Evolutionary conservation across 2,797 vertebrate species (phyloP), one percentile per base, ranked within the genome.

Genomic region (Hemitrygon akajei): DNA sequence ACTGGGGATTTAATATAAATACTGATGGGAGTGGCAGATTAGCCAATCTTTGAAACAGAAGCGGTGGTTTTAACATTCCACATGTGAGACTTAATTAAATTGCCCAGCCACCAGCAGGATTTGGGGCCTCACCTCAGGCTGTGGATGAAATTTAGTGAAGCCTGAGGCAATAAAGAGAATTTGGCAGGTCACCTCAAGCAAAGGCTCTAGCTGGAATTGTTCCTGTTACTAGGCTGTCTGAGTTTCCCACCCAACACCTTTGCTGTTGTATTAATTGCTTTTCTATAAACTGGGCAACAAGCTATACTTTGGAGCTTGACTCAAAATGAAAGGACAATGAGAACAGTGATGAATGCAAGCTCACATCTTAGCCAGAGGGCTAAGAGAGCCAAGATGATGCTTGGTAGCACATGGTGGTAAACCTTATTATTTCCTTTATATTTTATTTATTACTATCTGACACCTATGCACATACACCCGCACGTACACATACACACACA

Each of bases 11-110:
- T 87, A 87, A 66, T 7, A 87, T n/a, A 18, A 87, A 87, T 87
- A n/a, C 16, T 87, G 58, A 87, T n/a, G 30, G 63, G 84, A 87
- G n/a, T 30, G 60, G 58, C 30, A 87, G 58, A 87, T 87, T 87
- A 30, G 58, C 7, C 9, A 86, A 87, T 27, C 60, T 66, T 66
- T 87, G 9, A 66, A 87, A 66, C 58, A 63, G 30, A 20, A 34
- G 3, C 60, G 58, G n/a, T 63, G 63, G 84, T 34, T 87, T 47
- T 66, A 87, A 63, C 58, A 63, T 87, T 87, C 30, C 2, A 0
- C 40, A 22, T 58, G 9, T 56, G 20, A 84, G 0, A 11, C 82
- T 60, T 60, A 47, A 60, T 86, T 86, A 14, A 14, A 25, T 87
- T 87, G 58, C 58, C 7, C 58, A 63, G 30, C 60, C 76, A n/a